These are phyloP conservation scores for Strigops habroptila DNA, from an alignment of 2,113 vertebrate genomes.

Conservation along the genomic window DNA sequence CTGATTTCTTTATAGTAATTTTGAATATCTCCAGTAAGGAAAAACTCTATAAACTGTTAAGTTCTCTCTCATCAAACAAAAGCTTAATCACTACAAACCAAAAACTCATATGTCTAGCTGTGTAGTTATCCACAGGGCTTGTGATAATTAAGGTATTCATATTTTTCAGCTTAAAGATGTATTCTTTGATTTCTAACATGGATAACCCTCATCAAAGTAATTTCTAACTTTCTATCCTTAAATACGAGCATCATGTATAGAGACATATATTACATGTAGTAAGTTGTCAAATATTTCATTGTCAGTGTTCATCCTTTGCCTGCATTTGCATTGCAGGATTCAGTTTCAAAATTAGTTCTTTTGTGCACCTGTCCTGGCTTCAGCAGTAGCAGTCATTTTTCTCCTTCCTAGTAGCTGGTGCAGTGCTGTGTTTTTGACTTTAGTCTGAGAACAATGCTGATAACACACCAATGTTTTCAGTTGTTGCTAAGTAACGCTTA, in stretches of 20 bases:
- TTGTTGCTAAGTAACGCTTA: neutral
- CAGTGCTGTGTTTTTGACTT: neutral
- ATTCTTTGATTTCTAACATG: neutral
- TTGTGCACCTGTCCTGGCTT: neutral
- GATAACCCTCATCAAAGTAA: neutral
- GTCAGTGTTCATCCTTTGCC: neutral
- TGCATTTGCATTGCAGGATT: neutral
- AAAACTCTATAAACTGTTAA: neutral
- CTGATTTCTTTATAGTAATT: neutral
- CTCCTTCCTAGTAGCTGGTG: neutral
- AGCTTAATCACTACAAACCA: neutral
- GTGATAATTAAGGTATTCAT: neutral
- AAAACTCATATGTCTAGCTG: neutral
- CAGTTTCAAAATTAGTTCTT: neutral
- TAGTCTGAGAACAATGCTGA: neutral
- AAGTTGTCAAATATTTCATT: neutral
- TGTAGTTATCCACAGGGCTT: neutral
- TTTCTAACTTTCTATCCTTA: neutral
- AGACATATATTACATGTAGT: neutral
- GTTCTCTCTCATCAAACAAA: neutral
- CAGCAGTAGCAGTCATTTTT: neutral
- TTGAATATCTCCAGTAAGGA: neutral
- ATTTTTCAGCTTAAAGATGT: neutral
- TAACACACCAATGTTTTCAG: neutral
- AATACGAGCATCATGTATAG: neutral